phyloP scores from a whole-genome alignment of 2,113 vertebrate genomes.

The Chroicocephalus ridibundus region DNA sequence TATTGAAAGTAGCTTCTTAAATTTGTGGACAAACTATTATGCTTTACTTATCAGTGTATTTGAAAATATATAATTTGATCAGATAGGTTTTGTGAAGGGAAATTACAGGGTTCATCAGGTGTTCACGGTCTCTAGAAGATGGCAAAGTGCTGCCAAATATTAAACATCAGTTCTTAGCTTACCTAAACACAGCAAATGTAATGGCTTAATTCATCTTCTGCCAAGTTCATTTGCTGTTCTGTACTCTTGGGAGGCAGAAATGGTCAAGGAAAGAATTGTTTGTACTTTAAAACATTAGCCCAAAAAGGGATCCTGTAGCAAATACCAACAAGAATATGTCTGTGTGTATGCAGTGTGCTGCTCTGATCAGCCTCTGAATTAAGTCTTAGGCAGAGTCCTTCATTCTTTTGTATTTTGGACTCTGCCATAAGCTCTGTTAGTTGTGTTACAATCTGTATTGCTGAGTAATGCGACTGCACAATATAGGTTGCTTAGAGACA shows the following conservation, averaged over 20 bases:
- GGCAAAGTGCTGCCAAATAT: background rate
- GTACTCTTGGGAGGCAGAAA: background rate
- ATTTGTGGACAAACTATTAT: background rate
- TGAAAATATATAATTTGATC: background rate
- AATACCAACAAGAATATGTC: rapidly evolving
- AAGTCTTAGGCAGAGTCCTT: background rate
- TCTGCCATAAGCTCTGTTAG: background rate
- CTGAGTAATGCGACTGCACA: background rate
- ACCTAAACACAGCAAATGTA: background rate
- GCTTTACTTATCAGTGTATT: background rate
- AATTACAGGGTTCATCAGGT: background rate
- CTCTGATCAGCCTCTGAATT: background rate
- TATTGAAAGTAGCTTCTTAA: background rate
- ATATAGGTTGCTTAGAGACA: background rate
- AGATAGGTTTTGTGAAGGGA: background rate
- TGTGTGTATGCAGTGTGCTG: background rate
- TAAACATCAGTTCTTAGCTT: background rate
- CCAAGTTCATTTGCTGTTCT: background rate
- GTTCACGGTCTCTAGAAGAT: background rate
- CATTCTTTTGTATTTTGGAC: background rate
- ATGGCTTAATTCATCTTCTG: background rate
- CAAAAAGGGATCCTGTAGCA: background rate
- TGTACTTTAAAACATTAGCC: background rate
- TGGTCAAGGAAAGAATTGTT: background rate
- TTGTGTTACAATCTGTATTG: background rate